These are phyloP conservation scores for Pituophis catenifer DNA, from an alignment of 2,113 vertebrate genomes.

Conservation along the genomic window DNA sequence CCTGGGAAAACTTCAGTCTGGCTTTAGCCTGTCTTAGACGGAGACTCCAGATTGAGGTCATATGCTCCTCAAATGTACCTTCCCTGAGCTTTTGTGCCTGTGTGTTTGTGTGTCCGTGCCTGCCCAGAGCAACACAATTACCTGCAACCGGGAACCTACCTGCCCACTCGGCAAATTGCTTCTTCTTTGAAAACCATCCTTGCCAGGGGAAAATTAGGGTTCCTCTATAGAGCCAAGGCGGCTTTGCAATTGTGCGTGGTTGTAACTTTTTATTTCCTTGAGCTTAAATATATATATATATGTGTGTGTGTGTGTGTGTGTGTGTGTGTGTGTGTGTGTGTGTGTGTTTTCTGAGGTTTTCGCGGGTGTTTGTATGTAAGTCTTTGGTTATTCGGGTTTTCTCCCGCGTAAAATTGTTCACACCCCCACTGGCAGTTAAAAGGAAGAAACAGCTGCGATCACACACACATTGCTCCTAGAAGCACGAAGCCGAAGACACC, in stretches of 20 bases:
- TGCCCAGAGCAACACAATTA: not conserved
- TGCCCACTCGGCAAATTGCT: not conserved
- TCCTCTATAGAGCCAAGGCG: not conserved
- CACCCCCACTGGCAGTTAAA: too few species aligned
- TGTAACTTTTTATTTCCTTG: not conserved
- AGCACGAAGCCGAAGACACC: too few species aligned
- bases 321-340: too few species aligned
- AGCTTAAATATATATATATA: not conserved
- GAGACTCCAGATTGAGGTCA: not conserved
- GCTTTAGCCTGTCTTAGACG: not conserved
- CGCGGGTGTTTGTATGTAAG: too few species aligned
- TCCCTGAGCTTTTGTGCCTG: not conserved
- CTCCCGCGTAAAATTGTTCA: too few species aligned
- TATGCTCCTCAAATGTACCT: not conserved
- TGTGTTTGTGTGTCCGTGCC: not conserved
- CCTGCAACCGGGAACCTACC: not conserved
- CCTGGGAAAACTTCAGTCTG: not conserved
- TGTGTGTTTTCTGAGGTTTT: too few species aligned
- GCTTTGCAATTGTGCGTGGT: not conserved
- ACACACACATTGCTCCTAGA: too few species aligned
- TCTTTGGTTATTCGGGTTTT: too few species aligned
- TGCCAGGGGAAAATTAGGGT: not conserved
- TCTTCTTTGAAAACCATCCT: not conserved
- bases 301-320: too few species aligned
- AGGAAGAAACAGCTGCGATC: too few species aligned